Conservation (phyloP, 2,113 vertebrate genomes). For the Melanostigma gelatinosum region DNA sequence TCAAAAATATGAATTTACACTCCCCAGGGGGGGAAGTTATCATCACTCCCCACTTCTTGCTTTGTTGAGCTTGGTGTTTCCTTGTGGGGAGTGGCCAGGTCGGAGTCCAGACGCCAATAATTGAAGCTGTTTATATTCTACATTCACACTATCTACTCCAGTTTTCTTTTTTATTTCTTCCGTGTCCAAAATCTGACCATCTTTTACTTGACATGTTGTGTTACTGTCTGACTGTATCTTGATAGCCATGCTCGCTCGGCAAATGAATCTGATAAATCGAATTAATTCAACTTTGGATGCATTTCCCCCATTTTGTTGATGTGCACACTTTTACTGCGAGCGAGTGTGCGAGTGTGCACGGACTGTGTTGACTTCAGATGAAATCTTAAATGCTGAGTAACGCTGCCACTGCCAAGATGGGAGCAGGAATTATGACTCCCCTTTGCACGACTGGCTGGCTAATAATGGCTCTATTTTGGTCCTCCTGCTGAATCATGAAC, state of each 20-base stretch:
- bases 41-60: background rate
- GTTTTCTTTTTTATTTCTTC: background rate
- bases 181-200: background rate
- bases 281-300: background rate
- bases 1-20: background rate
- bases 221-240: background rate
- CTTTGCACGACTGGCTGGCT: constrained; percentile 65
- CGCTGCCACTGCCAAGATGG: constrained; percentile 56
- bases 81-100: background rate
- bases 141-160: background rate
- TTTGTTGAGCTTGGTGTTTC: background rate
- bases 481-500: constrained; percentile 75
- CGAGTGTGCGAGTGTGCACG: background rate
- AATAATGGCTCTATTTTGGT: constrained; percentile 79
- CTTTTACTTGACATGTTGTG: background rate
- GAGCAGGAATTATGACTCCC: constrained; percentile 67
- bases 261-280: background rate
- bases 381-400: constrained; percentile 69
- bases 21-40: too few species aligned
- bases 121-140: background rate
- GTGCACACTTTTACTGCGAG: background rate
- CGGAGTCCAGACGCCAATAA: background rate
- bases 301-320: background rate
- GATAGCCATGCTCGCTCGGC: background rate
- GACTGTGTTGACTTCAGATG: constrained; percentile 25